Percentiles rank a stretch among this genome's conserved stretches.
phyloP scores from a whole-genome alignment of 1,140 invertebrate genomes.

The Delia radicum region DNA sequence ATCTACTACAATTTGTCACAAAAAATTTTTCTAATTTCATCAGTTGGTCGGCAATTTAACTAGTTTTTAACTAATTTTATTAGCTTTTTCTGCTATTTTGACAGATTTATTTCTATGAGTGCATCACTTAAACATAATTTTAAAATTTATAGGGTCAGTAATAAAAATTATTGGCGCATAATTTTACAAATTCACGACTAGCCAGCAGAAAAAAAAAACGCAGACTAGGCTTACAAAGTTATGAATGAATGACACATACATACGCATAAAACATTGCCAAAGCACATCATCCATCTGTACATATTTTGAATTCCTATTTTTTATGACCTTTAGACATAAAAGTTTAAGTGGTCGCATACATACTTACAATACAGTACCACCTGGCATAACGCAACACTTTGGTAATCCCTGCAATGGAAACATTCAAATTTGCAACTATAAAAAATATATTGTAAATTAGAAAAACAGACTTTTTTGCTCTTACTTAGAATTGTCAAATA shows the following conservation, averaged over 20 bases:
- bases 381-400: too few relatives aligned
- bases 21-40: too few relatives aligned
- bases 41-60: too few relatives aligned
- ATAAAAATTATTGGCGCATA: slow-evolving; percentile 10
- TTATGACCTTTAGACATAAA: slow-evolving; percentile 21
- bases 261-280: not conserved
- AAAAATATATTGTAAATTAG: too few relatives aligned
- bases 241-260: not conserved
- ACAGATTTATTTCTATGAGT: too few relatives aligned
- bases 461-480: too few relatives aligned
- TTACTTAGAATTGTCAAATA: too few relatives aligned
- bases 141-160: not conserved
- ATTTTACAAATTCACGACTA: slow-evolving; percentile 19
- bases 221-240: not conserved
- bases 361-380: not conserved
- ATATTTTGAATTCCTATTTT: slow-evolving; percentile 7
- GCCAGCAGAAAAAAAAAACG: not conserved
- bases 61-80: too few relatives aligned
- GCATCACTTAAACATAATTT: slow-evolving; percentile 10
- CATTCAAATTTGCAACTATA: too few relatives aligned
- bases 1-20: too few relatives aligned
- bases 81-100: too few relatives aligned
- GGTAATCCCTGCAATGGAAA: too few relatives aligned
- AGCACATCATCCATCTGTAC: not conserved
- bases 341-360: slow-evolving; percentile 11